A percentile compares a stretch with the other conserved stretches of the same genome.
These are phyloP conservation scores for Protosalanx chinensis DNA, from an alignment of 2,797 vertebrate genomes.

Conservation along the genomic window DNA sequence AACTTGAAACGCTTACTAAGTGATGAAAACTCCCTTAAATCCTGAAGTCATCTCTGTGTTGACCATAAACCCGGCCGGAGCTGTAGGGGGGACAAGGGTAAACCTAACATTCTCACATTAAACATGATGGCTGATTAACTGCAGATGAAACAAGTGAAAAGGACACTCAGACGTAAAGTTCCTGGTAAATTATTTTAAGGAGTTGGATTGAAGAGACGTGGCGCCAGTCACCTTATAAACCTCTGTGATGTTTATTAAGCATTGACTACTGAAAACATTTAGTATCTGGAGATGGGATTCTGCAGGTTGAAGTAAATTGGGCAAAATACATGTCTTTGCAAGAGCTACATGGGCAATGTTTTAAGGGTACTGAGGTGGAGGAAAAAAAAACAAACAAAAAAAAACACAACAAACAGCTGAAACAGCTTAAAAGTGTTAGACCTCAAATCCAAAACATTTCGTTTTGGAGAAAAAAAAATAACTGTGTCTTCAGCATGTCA, in stretches of 20 bases:
- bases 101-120: conserved; percentile 63
- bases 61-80: conserved; percentile 70
- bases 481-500: not conserved
- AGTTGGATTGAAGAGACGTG: conserved; percentile 57
- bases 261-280: conserved; percentile 42
- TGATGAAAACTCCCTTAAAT: conserved; percentile 66
- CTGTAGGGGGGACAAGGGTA: conserved; percentile 44
- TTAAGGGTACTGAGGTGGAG: not conserved
- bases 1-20: conserved; percentile 64
- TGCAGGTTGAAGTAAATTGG: conserved; percentile 25
- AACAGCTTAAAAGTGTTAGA: not conserved
- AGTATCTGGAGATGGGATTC: conserved; percentile 41
- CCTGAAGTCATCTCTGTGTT: conserved; percentile 56
- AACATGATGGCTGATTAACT: conserved; percentile 71
- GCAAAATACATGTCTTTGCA: conserved; percentile 18
- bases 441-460: too few relatives aligned
- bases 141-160: conserved; percentile 68
- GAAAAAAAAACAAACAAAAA: not conserved
- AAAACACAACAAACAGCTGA: too few relatives aligned
- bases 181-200: conserved; percentile 42
- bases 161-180: conserved; percentile 51
- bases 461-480: too few relatives aligned
- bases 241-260: conserved; percentile 56
- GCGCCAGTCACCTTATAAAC: conserved; percentile 65
- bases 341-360: not conserved